phyloP scores from a whole-genome alignment of 2,888 invertebrate species.

The Cerastis rubricosa region DNA sequence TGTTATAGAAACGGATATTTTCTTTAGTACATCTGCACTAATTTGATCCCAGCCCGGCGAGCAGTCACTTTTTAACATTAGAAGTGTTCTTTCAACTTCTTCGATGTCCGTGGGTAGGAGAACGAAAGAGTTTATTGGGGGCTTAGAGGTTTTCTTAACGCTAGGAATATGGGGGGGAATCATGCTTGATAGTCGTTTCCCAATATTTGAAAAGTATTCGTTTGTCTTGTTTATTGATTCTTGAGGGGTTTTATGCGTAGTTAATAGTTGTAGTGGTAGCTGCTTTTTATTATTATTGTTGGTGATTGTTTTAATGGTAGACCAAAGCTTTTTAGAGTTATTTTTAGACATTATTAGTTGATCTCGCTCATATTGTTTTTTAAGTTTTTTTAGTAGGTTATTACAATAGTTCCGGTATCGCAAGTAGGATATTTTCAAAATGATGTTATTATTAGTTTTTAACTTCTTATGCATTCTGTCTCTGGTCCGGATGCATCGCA shows the following conservation, averaged over 20 bases:
- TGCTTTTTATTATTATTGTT: too few relatives aligned
- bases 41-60: neutral
- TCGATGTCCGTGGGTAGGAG: neutral
- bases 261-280: too few relatives aligned
- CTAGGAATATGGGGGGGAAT: neutral
- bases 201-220: neutral
- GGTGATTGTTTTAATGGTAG: neutral
- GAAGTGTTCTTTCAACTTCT: neutral
- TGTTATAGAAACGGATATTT: neutral
- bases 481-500: too few relatives aligned
- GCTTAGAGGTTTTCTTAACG: neutral
- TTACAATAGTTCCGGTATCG: too few relatives aligned
- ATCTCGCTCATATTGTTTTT: neutral
- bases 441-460: too few relatives aligned
- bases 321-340: neutral
- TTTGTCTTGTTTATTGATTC: too few relatives aligned
- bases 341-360: neutral
- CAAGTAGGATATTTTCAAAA: too few relatives aligned
- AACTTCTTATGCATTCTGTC: too few relatives aligned
- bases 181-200: neutral
- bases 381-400: neutral
- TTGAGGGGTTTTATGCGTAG: too few relatives aligned
- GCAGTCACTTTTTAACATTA: neutral
- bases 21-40: neutral
- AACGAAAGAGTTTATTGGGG: neutral